Conservation (phyloP, 2,888 invertebrate species). For the Spodoptera littoralis region DNA sequence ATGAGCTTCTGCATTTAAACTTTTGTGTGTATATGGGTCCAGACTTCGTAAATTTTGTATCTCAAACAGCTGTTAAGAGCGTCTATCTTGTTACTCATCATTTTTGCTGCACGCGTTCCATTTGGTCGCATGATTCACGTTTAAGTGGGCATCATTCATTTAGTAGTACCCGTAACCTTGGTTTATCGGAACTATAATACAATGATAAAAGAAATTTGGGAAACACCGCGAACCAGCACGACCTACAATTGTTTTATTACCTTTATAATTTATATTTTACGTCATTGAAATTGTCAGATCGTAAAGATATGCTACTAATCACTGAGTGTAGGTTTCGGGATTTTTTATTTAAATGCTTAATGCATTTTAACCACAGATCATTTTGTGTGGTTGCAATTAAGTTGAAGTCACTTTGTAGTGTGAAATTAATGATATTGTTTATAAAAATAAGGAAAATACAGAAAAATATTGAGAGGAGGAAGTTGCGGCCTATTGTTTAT, state of each 20-base stretch:
- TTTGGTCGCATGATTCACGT: slow-evolving; percentile 67
- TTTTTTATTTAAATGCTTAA: slow-evolving; percentile 9
- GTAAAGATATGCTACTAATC: slow-evolving; percentile 7
- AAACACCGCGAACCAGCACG: slow-evolving; percentile 19
- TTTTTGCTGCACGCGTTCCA: slow-evolving; percentile 49
- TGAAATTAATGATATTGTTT: background rate
- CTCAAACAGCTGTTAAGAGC: slow-evolving; percentile 29
- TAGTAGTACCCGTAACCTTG: slow-evolving; percentile 50
- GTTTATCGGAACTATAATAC: slow-evolving; percentile 45
- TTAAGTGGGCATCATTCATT: slow-evolving; percentile 51
- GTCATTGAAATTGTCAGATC: background rate
- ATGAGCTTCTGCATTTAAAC: slow-evolving; percentile 8
- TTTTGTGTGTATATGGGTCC: background rate
- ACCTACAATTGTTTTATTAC: slow-evolving; percentile 22
- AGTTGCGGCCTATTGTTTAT: background rate
- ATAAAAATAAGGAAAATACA: slow-evolving; percentile 15
- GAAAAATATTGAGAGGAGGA: background rate
- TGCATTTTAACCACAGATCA: slow-evolving; percentile 20
- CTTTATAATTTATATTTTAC: background rate
- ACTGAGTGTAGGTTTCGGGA: slow-evolving; percentile 10
- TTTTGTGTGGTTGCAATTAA: slow-evolving; percentile 21
- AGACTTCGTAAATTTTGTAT: slow-evolving; percentile 15
- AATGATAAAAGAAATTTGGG: slow-evolving; percentile 30
- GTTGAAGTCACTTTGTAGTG: background rate
- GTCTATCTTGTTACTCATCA: slow-evolving; percentile 48